Evolutionary conservation across 2,113 vertebrate species (phyloP), one percentile per base, ranked within the genome.

Genomic region (Gavialis gangeticus): DNA sequence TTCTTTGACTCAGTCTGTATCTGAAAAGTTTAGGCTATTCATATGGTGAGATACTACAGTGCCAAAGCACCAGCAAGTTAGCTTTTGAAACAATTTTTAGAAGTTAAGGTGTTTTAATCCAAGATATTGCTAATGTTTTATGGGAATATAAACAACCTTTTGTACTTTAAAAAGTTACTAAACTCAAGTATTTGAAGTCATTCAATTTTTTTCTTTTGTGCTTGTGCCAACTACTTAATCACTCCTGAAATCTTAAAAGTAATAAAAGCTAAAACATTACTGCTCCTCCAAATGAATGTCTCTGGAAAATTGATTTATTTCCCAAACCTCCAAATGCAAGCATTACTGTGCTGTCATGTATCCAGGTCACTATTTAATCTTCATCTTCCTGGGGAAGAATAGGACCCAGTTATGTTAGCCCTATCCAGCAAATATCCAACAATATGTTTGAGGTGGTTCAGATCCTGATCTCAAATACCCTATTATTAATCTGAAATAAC

Each of bases 131-230:
- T 69, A 67, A 56, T 90, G 85, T 25, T 66, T 87, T 87, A 78
- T 89, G 79, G 77, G 67, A 89, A 95, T 96, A 95, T 95, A 94
- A 96, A 92, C 88, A 93, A n/a, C 46, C n/a, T 60, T 1, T 17
- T 28, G 88, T 90, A 93, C 89, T 93, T 96, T 95, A 90, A 94
- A 59, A 80, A 59, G 90, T 94, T 97, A 94, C 92, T 94, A 87
- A 92, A 78, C 59, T 94, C 92, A 89, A 92, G 18, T 80, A 84
- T 85, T 78, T 85, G 82, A 93, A 95, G 86, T 82, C 1, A 28
- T 71, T 94, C 34, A 19, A 58, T 92, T 96, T 95, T 89, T 46
- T 95, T 46, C 55, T 93, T 96, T 94, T n/a, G 7, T 92, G 95
- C 76, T 95, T 77, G 79, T 91, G 62, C 66, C 84, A 90, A 92